phyloP scores from a whole-genome alignment of 2,113 vertebrate species.

The Echinops telfairi region DNA sequence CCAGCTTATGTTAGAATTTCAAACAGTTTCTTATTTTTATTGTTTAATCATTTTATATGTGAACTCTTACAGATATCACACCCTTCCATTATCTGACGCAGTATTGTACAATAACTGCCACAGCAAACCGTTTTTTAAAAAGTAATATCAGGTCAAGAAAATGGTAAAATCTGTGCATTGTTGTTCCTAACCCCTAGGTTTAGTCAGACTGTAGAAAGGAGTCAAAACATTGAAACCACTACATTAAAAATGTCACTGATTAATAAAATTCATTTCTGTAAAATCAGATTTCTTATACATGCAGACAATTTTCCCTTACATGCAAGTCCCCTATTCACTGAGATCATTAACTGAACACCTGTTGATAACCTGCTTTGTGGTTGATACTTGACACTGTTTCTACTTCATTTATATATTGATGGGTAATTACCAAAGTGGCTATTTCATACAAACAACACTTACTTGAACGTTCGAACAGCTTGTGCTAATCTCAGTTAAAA shows the following conservation, averaged over 20 bases:
- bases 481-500: conserved; percentile 29
- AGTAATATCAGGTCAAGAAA: not conserved
- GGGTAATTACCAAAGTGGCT: not conserved
- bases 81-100: too few relatives aligned
- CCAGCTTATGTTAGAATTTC: not conserved
- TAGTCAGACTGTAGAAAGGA: not conserved
- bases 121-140: too few relatives aligned
- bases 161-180: not conserved
- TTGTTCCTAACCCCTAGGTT: not conserved
- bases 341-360: not conserved
- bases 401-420: not conserved
- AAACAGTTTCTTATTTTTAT: not conserved
- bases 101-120: too few relatives aligned
- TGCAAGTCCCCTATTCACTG: not conserved
- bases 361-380: not conserved
- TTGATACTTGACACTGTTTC: not conserved
- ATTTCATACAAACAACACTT: not conserved
- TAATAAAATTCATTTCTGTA: not conserved
- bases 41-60: too few relatives aligned
- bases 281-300: not conserved
- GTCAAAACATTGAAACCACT: not conserved
- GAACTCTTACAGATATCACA: too few relatives aligned
- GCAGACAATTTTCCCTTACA: not conserved
- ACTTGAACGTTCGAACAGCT: conserved; percentile 7
- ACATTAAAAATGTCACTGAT: not conserved